Evolutionary conservation across 2,113 vertebrate species (phyloP), one percentile per base, ranked within the genome.

Genomic region (Harpagus bidentatus): DNA sequence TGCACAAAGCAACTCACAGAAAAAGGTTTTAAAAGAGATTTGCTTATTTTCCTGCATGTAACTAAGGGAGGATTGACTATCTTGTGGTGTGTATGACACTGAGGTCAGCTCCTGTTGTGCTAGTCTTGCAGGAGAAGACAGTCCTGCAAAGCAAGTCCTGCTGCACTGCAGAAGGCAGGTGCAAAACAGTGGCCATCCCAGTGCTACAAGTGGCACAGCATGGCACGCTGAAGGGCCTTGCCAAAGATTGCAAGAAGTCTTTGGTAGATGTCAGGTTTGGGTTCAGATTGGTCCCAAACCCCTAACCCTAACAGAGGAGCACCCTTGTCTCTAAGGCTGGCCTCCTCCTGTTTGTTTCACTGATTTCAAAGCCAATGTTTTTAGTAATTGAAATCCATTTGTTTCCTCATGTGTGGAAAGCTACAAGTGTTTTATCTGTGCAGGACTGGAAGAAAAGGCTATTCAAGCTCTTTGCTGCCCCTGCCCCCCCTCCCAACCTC

Each of bases 131-230:
- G 59, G 25, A 52, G 50, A 32, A 38, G 52, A 15, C 6, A 19
- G 43, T 47, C 8, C 43, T 9, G 6, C 58, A 56, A 45, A 69
- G 66, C 34, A 9, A 0, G 2, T 45, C 21, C 34, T 3, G 6
- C 19, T 42, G 53, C 21, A 2, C 22, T 11, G 18, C 15, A 47
- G 52, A 29, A 42, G 38, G 65, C 29, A 36, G 28, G n/a, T 36
- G n/a, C 7, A 9, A 16, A 23, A 26, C 0, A 1, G 7, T 13
- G 62, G 7, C 72, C 40, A 19, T 65, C 43, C 40, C 52, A 26
- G 17, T 13, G 16, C 43, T n/a, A 3, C 8, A 3, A 26, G 70
- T 4, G 11, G 28, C 34, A 7, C 1, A 3, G 10, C 19, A 50
- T 4, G 9, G 23, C 14, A 19, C 34, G 6, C 2, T 1, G 74